These are phyloP conservation scores for Scomberomorus guttatus DNA, from an alignment of 2,797 vertebrate genomes.

Conservation along the genomic window DNA sequence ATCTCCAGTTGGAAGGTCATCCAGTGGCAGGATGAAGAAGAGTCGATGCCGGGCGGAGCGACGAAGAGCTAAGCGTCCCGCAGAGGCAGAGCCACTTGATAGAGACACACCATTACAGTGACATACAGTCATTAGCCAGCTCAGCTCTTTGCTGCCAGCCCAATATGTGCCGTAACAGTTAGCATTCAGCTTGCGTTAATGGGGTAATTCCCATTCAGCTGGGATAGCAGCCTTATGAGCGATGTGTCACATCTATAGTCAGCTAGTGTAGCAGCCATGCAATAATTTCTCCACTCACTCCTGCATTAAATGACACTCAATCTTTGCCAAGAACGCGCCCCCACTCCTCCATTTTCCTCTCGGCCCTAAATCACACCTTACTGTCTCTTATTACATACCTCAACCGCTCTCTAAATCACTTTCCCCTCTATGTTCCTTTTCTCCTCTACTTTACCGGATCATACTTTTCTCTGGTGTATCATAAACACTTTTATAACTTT, in stretches of 20 bases:
- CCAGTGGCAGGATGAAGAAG: constrained; percentile 42
- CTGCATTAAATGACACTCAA: constrained; percentile 76
- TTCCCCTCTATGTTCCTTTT: constrained; percentile 25
- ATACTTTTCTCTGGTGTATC: constrained; percentile 26
- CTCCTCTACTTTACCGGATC: constrained; percentile 43
- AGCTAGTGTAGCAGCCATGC: constrained; percentile 67
- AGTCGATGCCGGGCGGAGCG: constrained; percentile 43
- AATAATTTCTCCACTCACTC: constrained; percentile 73
- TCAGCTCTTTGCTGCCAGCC: constrained; percentile 74
- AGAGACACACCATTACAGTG: constrained; percentile 74
- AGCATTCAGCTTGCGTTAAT: constrained; percentile 75
- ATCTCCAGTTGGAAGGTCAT: constrained; percentile 68
- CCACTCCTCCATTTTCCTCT: constrained; percentile 55
- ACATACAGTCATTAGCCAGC: constrained; percentile 77
- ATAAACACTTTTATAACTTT: constrained; percentile 42
- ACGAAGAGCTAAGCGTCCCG: constrained; percentile 59
- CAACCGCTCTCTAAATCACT: constrained; percentile 62
- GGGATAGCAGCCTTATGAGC: constrained; percentile 69
- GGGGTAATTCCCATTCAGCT: constrained; percentile 78
- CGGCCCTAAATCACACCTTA: constrained; percentile 67
- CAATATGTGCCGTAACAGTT: constrained; percentile 69
- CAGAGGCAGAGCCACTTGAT: constrained; percentile 64
- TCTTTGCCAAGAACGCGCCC: constrained; percentile 69
- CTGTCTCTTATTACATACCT: constrained; percentile 67
- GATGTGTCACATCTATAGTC: constrained; percentile 77